Evolutionary conservation across 2,888 invertebrate genomes (phyloP).

Genomic region (Euclidia mi): DNA sequence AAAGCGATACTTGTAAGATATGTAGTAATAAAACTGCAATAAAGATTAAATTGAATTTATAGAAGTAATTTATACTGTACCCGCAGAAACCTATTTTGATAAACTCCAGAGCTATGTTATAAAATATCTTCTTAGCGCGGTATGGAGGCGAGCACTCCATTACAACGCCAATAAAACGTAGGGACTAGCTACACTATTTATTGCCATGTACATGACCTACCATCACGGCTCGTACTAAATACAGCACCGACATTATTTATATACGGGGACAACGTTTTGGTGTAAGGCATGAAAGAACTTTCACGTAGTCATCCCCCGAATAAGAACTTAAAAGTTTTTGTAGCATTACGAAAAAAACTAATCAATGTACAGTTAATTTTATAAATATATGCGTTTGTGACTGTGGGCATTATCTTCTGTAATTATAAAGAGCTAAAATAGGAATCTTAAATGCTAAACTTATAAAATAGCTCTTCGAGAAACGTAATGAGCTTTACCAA

Average conservation of each 20-base stretch:
- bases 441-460: too few relatives aligned
- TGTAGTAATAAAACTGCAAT: too few relatives aligned
- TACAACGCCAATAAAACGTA: slow-evolving; percentile 39
- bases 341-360: too few relatives aligned
- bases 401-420: too few relatives aligned
- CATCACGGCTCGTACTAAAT: slow-evolving; percentile 38
- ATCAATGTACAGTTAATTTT: too few relatives aligned
- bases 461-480: too few relatives aligned
- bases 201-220: slow-evolving; percentile 43
- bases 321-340: too few relatives aligned
- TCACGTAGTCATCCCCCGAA: too few relatives aligned
- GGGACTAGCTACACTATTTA: slow-evolving; percentile 44
- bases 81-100: neutral
- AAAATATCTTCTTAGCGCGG: slow-evolving; percentile 11
- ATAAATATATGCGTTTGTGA: too few relatives aligned
- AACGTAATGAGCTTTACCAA: too few relatives aligned
- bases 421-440: too few relatives aligned
- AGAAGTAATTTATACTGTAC: neutral
- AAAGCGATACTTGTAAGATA: too few relatives aligned
- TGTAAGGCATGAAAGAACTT: slow-evolving; percentile 3
- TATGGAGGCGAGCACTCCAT: slow-evolving; percentile 22
- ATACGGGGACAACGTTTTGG: slow-evolving; percentile 33
- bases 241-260: slow-evolving; percentile 45
- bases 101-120: slow-evolving; percentile 7
- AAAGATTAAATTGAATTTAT: slow-evolving; percentile 1